phyloP scores from a whole-genome alignment of 2,113 vertebrate genomes.

The Stictonetta naevosa region DNA sequence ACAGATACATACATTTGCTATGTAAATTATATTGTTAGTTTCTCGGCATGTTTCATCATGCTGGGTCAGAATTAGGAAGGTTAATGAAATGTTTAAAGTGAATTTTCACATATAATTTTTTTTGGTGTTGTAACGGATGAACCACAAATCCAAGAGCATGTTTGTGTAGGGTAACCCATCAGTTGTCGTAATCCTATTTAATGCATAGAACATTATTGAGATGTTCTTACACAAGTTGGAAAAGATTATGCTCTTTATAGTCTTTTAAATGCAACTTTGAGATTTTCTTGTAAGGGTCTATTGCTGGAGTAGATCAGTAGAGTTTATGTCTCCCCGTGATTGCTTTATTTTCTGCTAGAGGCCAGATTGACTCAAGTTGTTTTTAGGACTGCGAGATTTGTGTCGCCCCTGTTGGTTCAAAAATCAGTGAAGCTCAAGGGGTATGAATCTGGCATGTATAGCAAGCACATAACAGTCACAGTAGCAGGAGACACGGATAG shows the following conservation, averaged over 20 bases:
- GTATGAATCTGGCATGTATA: neutral
- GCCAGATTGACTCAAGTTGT: neutral
- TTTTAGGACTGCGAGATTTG: neutral
- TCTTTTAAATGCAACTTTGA: constrained; percentile 10
- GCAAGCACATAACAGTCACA: neutral
- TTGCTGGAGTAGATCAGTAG: neutral
- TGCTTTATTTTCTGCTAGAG: neutral
- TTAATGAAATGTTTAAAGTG: constrained; percentile 42
- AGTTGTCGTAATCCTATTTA: neutral
- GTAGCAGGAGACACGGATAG: neutral
- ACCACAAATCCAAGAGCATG: neutral
- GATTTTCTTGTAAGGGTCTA: neutral
- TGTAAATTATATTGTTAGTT: constrained; percentile 19
- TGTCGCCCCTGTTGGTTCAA: neutral
- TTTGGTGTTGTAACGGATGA: neutral
- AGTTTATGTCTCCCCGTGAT: neutral
- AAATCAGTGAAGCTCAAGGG: neutral
- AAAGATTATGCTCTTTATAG: neutral
- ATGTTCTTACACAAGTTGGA: neutral
- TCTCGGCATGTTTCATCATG: neutral
- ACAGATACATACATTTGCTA: constrained; percentile 8
- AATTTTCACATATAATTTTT: neutral
- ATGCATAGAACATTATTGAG: neutral
- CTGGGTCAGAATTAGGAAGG: constrained; percentile 14
- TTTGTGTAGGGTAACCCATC: neutral